A percentile compares a stretch with the other conserved stretches of the same genome.
phyloP scores from a whole-genome alignment of 2,113 vertebrate genomes.

The Nannobrachium achirus region DNA sequence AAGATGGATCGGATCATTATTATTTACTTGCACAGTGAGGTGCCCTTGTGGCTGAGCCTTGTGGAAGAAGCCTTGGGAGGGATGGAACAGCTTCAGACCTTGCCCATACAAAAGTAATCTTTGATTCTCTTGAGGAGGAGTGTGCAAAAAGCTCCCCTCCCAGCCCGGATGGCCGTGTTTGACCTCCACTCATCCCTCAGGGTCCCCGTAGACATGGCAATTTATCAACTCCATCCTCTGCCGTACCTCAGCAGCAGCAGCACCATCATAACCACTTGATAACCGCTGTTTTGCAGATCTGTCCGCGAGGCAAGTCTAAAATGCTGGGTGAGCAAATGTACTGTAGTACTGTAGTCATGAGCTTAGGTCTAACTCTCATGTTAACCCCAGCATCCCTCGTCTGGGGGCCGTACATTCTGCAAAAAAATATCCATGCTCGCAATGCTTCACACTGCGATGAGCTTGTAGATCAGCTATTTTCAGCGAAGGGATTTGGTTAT shows the following conservation, averaged over 20 bases:
- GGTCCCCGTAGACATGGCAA: slow-evolving; percentile 42
- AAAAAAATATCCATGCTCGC: no score
- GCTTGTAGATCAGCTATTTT: no score
- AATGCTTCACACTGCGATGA: no score
- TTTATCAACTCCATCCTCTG: slow-evolving; percentile 55
- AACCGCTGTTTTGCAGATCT: neutral
- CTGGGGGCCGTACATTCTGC: no score
- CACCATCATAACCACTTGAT: neutral
- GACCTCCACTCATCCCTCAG: slow-evolving; percentile 48
- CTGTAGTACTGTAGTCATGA: neutral
- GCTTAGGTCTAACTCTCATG: no score
- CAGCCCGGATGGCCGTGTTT: slow-evolving; percentile 38
- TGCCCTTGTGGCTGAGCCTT: slow-evolving; percentile 36
- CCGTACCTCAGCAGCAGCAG: neutral
- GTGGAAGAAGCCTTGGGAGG: slow-evolving; percentile 39
- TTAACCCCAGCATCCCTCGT: no score
- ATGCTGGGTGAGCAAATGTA: neutral
- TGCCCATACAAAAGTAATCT: slow-evolving; percentile 42
- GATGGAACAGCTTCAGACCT: slow-evolving; percentile 25
- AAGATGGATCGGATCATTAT: slow-evolving; percentile 64
- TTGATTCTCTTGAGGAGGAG: slow-evolving; percentile 38
- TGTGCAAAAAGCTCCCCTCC: slow-evolving; percentile 30
- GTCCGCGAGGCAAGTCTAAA: neutral
- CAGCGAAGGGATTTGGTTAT: no score
- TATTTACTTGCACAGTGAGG: slow-evolving; percentile 44